These are phyloP conservation scores for Sialis fuliginosa DNA, from an alignment of 2,888 invertebrate genomes.

Conservation along the genomic window DNA sequence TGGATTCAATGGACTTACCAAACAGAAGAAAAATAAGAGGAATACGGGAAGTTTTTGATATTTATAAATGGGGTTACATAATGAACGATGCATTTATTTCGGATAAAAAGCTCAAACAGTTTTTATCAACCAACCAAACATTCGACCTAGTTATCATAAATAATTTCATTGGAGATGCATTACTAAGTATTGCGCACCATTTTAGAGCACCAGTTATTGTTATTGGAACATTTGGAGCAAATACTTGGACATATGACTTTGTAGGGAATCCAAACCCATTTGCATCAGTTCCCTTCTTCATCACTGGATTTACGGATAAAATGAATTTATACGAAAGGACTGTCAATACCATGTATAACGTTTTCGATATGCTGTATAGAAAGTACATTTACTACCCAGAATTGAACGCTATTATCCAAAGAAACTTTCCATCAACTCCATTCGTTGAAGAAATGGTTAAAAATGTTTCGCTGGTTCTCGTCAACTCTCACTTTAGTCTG, in stretches of 20 bases:
- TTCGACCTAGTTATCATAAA: constrained; percentile 18
- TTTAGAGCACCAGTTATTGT: constrained; percentile 14
- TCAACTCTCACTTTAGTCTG: constrained; percentile 12
- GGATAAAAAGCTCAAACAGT: constrained; percentile 12
- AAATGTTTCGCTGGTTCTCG: constrained; percentile 11
- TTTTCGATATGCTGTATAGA: neutral
- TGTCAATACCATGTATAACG: constrained; percentile 10
- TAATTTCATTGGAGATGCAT: constrained; percentile 16
- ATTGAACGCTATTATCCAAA: constrained; percentile 11
- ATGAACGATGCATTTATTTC: constrained; percentile 9
- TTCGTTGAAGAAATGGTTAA: constrained; percentile 8
- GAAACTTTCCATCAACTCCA: constrained; percentile 13
- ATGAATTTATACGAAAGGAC: constrained; percentile 14
- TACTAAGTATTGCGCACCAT: constrained; percentile 12
- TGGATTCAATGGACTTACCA: no score
- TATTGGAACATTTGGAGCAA: constrained; percentile 11
- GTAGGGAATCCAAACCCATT: constrained; percentile 14
- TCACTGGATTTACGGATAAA: constrained; percentile 8
- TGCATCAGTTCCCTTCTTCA: constrained; percentile 11
- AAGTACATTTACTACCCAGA: constrained; percentile 7
- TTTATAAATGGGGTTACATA: neutral
- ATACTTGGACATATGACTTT: constrained; percentile 12
- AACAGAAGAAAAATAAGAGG: no score
- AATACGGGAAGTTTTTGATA: no score
- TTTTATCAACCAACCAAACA: constrained; percentile 14